Evolutionary conservation across 2,113 vertebrate genomes (phyloP).

Genomic region (Anas platyrhynchos): DNA sequence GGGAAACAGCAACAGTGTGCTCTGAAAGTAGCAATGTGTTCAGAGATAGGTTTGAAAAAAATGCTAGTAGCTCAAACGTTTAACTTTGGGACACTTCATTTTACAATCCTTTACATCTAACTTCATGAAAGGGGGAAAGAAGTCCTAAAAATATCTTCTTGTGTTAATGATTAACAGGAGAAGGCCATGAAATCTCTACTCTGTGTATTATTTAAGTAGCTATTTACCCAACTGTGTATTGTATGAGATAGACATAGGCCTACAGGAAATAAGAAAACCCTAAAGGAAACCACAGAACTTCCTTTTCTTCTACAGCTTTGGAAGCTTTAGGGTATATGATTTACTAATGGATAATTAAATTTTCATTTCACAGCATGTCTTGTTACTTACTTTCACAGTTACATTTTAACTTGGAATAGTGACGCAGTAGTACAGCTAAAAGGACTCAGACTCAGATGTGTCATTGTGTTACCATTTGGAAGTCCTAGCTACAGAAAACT

Average conservation of each 20-base stretch:
- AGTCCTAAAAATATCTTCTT: neutral
- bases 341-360: conserved; percentile 2
- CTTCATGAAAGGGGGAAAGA: neutral
- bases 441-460: neutral
- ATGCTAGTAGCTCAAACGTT: neutral
- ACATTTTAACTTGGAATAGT: neutral
- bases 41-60: neutral
- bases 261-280: neutral
- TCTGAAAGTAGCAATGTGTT: neutral
- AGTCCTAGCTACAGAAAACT: neutral
- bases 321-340: neutral
- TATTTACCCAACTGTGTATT: neutral
- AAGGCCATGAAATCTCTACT: neutral
- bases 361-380: neutral
- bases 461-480: neutral
- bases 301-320: neutral
- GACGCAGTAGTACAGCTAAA: neutral
- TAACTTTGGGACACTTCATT: neutral
- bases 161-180: neutral
- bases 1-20: neutral
- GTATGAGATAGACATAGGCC: neutral
- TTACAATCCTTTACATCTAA: neutral
- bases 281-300: neutral
- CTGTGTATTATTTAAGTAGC: neutral
- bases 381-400: neutral